phyloP scores from a whole-genome alignment of 2,797 vertebrate genomes.

The Prionace glauca region DNA sequence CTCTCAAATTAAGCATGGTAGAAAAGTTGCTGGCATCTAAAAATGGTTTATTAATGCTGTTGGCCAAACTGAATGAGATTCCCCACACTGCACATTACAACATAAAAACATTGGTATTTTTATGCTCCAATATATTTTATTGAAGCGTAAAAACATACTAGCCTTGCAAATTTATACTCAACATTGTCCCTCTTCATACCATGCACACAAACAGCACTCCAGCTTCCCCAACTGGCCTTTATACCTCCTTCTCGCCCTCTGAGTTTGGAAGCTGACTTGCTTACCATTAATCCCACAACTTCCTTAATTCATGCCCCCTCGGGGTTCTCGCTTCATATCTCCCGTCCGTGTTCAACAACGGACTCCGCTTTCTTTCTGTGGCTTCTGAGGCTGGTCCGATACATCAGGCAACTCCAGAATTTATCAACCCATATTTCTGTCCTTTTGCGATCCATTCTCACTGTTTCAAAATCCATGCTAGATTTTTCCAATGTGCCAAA shows the following conservation, averaged over 20 bases:
- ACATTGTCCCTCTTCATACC: background rate
- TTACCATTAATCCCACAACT: background rate
- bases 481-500: too few species aligned
- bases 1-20: background rate
- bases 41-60: background rate
- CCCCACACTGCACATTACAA: background rate
- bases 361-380: background rate
- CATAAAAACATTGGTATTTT: too few species aligned
- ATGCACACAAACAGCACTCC: background rate
- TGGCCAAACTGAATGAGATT: background rate
- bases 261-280: background rate
- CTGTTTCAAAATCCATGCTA: too few species aligned
- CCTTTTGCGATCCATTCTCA: too few species aligned
- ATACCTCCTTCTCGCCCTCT: background rate
- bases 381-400: background rate
- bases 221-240: background rate
- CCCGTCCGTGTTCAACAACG: background rate
- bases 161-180: background rate
- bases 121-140: background rate
- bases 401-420: background rate
- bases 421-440: too few species aligned
- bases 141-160: background rate
- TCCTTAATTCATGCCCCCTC: background rate
- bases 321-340: background rate
- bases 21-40: background rate